phyloP scores from a whole-genome alignment of 1,140 invertebrate species.

The Macrotrachela quadricornifera region DNA sequence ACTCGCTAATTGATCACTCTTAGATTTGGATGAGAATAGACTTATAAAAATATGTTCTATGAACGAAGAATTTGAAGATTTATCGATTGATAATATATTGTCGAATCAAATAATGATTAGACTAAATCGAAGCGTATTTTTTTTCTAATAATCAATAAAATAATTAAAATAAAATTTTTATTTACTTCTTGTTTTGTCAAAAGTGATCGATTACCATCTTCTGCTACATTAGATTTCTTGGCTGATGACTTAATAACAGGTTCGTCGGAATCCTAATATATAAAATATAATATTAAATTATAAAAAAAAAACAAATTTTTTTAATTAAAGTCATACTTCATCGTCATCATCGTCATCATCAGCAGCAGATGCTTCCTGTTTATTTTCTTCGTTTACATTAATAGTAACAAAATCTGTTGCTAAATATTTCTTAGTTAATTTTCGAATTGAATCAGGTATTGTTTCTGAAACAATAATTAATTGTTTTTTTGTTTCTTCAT shows the following conservation, averaged over 20 bases:
- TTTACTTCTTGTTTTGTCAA: slow-evolving; percentile 17
- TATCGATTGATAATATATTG: too few species aligned
- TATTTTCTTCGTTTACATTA: slow-evolving; percentile 16
- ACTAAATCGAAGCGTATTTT: too few species aligned
- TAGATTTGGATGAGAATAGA: too few species aligned
- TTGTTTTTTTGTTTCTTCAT: slow-evolving; percentile 14
- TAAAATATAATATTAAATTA: not conserved
- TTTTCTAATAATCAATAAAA: too few species aligned
- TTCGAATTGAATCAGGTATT: slow-evolving; percentile 21
- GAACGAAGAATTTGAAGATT: too few species aligned
- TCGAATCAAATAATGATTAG: too few species aligned
- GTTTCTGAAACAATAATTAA: slow-evolving; percentile 27
- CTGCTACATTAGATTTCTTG: slow-evolving; percentile 17
- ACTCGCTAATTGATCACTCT: too few species aligned
- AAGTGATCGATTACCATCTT: slow-evolving; percentile 16
- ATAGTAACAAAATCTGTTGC: slow-evolving; percentile 14
- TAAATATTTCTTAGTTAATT: slow-evolving; percentile 22
- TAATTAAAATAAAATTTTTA: not conserved
- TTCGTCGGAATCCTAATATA: slow-evolving; percentile 15
- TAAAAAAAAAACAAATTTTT: not conserved
- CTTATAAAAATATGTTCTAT: too few species aligned
- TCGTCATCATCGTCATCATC: slow-evolving; percentile 16
- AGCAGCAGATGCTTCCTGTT: slow-evolving; percentile 16
- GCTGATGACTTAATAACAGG: slow-evolving; percentile 19
- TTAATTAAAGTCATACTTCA: slow-evolving; percentile 10